These are phyloP conservation scores for Stomatorhinus walkeri DNA, from an alignment of 2,797 vertebrate species.

Conservation along the genomic window DNA sequence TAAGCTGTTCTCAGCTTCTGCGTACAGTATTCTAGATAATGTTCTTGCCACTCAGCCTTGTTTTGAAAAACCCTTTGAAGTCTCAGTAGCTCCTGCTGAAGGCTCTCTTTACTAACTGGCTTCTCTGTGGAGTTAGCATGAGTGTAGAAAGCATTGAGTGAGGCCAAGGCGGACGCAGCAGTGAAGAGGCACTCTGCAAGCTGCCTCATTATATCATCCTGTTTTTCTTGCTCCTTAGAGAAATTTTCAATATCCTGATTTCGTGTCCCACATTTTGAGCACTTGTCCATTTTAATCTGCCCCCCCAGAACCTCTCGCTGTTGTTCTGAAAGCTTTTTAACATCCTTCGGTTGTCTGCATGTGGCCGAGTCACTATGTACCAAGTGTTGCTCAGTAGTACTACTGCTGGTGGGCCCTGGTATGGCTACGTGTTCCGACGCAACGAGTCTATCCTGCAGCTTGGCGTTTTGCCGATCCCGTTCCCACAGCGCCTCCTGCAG, in stretches of 20 bases:
- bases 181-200: conserved; percentile 54
- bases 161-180: conserved; percentile 49
- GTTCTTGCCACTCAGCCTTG: conserved; percentile 36
- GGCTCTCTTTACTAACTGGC: conserved; percentile 32
- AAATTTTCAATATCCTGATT: background rate
- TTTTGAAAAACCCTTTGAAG: conserved; percentile 52
- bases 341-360: conserved; percentile 22
- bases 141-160: conserved; percentile 47
- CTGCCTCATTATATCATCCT: conserved; percentile 31
- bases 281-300: conserved; percentile 9
- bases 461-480: conserved; percentile 47
- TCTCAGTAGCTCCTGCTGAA: conserved; percentile 52
- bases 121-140: conserved; percentile 26
- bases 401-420: conserved; percentile 13
- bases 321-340: conserved; percentile 11
- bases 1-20: conserved; percentile 10
- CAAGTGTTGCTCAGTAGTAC: conserved; percentile 2
- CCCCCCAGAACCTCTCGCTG: background rate
- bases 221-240: conserved; percentile 18
- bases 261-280: conserved; percentile 7
- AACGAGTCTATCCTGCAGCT: conserved; percentile 51
- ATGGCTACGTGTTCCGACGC: conserved; percentile 32
- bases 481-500: conserved; percentile 54
- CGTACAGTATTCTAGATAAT: background rate
- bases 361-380: background rate